A percentile compares a stretch with the other conserved stretches of the same genome.
These are phyloP conservation scores for Sisor rabdophorus DNA, from an alignment of 2,113 vertebrate genomes.

Conservation along the genomic window DNA sequence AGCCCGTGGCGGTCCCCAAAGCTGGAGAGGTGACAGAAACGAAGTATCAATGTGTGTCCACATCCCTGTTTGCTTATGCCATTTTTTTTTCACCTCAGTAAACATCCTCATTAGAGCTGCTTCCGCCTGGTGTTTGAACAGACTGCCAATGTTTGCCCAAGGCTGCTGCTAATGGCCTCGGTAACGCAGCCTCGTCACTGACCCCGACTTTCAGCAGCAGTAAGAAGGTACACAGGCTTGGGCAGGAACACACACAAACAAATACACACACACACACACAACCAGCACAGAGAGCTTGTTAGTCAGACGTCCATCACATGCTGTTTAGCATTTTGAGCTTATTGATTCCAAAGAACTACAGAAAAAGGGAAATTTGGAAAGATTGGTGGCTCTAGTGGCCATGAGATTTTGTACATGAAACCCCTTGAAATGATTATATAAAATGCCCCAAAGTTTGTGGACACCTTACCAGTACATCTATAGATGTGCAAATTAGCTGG, in stretches of 20 bases:
- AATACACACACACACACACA: no score
- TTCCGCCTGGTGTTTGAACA: constrained; percentile 50
- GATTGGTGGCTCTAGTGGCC: no score
- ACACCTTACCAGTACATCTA: no score
- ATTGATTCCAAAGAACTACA: not conserved
- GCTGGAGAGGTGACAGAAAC: constrained; percentile 38
- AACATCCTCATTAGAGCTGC: constrained; percentile 52
- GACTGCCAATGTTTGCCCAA: constrained; percentile 45
- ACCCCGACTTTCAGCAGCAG: constrained; percentile 21
- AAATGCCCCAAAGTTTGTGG: no score
- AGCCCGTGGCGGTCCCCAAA: constrained; percentile 36
- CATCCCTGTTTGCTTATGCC: constrained; percentile 43
- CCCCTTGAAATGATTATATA: no score
- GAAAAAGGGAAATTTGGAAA: not conserved
- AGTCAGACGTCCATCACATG: constrained; percentile 6
- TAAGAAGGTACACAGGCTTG: not conserved
- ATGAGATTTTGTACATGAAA: no score
- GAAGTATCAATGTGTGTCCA: constrained; percentile 34
- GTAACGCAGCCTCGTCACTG: constrained; percentile 26
- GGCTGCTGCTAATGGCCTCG: constrained; percentile 42
- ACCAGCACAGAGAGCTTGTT: not conserved
- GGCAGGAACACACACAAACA: not conserved
- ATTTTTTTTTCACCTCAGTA: constrained; percentile 40
- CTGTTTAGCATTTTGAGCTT: not conserved
- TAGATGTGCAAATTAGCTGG: no score